Evolutionary conservation across 2,888 invertebrate species (phyloP), one percentile per base, ranked within the genome.

Genomic region (Cenopis cana): DNA sequence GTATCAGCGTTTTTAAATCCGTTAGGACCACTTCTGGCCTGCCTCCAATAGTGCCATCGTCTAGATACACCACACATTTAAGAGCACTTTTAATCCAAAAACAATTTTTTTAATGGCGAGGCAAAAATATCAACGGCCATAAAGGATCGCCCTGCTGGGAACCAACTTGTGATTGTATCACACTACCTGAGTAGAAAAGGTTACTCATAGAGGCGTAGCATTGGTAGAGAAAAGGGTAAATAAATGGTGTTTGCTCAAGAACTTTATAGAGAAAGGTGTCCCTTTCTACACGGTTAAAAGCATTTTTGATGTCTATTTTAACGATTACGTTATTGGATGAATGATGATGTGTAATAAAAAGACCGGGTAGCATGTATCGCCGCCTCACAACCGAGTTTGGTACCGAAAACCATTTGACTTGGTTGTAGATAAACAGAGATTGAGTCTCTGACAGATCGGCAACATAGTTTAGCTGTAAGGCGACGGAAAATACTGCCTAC

Each of bases 341-440:
- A n/a, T n/a, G n/a, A n/a, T n/a, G n/a, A n/a, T n/a, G n/a, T n/a
- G n/a, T n/a, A n/a, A n/a, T n/a, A n/a, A n/a, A n/a, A n/a, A n/a
- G n/a, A n/a, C n/a, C n/a, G n/a, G n/a, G n/a, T n/a, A n/a, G n/a
- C n/a, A n/a, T n/a, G n/a, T n/a, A n/a, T n/a, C n/a, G n/a, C n/a
- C n/a, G n/a, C n/a, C n/a, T n/a, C n/a, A n/a, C n/a, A n/a, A n/a
- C 71, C 71, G 14, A 4, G 6, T 0, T 11, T 33, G 8, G 71
- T 67, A n/a, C 71, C 67, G 36, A 70, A 70, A 12, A 65, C 70
- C 2, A 71, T 1, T 24, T 71, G 71, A n/a, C 11, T 8, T 36
- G 68, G 72, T 17, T 62, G 61, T 2, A 72, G 29, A 14, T 66
- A 46, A 1, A 1, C 8, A 0, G 72, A 20, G 57, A 72, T 62